Conservation (phyloP, 2,113 vertebrate genomes). For the Oreochromis niloticus region DNA sequence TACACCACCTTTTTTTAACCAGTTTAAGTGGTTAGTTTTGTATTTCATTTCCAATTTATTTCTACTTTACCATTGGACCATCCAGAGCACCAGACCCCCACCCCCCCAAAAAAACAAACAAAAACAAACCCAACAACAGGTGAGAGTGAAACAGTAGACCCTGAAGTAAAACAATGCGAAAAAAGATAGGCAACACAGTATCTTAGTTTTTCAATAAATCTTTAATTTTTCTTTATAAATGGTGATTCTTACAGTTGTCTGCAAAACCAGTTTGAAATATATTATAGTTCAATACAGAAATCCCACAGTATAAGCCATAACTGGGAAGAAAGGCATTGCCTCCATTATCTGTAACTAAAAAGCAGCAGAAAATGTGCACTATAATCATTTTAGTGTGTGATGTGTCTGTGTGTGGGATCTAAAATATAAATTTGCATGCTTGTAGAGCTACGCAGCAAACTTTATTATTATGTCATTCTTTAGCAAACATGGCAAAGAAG, state of each 20-base stretch:
- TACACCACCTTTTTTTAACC: neutral
- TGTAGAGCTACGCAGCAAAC: neutral
- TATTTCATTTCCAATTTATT: neutral
- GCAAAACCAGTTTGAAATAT: conserved; percentile 37
- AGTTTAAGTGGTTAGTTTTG: neutral
- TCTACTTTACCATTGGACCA: neutral
- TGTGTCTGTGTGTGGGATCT: neutral
- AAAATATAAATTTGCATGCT: neutral
- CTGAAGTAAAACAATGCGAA: neutral
- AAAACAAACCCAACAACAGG: no score
- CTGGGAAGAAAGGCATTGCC: neutral
- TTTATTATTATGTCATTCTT: neutral
- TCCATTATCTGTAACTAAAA: conserved; percentile 34
- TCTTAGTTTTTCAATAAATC: conserved; percentile 19
- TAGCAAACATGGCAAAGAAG: conserved; percentile 1
- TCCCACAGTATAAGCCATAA: conserved; percentile 19
- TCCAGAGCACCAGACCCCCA: neutral
- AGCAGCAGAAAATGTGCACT: conserved; percentile 36
- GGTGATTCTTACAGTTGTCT: conserved; percentile 35
- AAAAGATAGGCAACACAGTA: neutral
- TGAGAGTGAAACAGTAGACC: neutral
- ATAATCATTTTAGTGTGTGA: neutral
- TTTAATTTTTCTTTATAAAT: conserved; percentile 52
- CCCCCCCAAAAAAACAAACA: no score
- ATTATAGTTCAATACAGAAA: conserved; percentile 26